Percentiles rank a stretch among this genome's conserved stretches.
phyloP scores from a whole-genome alignment of 2,113 vertebrate genomes.

The Mirza zaza region DNA sequence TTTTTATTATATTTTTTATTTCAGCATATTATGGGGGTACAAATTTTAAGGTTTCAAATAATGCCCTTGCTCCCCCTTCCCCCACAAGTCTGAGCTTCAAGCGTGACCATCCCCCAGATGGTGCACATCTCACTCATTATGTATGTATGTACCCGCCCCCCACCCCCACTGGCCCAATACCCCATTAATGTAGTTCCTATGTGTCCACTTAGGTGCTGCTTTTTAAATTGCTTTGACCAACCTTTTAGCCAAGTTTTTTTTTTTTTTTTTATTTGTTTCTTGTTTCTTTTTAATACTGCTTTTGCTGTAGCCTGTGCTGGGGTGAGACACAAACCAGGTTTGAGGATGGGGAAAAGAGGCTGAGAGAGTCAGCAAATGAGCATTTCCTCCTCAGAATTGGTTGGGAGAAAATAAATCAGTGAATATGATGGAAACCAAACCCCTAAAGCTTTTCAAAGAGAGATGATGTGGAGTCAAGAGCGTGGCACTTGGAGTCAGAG shows the following conservation, averaged over 20 bases:
- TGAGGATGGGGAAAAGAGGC: background rate
- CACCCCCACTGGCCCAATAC: too few relatives aligned
- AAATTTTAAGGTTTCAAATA: too few relatives aligned
- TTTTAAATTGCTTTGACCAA: background rate
- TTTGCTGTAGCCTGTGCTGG: background rate
- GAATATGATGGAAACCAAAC: background rate
- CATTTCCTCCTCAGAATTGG: background rate
- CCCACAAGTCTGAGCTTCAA: too few relatives aligned
- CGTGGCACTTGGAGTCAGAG: background rate
- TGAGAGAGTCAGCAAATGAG: background rate
- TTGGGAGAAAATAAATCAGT: background rate
- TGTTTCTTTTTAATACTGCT: background rate
- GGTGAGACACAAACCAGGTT: background rate
- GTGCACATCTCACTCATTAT: too few relatives aligned
- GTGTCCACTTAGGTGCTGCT: too few relatives aligned
- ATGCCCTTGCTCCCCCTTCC: too few relatives aligned
- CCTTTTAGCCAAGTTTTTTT: background rate
- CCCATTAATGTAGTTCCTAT: too few relatives aligned
- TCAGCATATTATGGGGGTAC: too few relatives aligned
- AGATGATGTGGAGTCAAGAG: background rate
- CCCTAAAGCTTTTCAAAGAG: background rate
- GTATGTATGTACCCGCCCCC: too few relatives aligned
- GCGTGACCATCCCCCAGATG: too few relatives aligned
- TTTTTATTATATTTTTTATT: background rate
- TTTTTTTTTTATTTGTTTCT: background rate